Evolutionary conservation across 2,113 vertebrate species (phyloP), one percentile per base, ranked within the genome.

Genomic region (Cyprinodon variegatus): DNA sequence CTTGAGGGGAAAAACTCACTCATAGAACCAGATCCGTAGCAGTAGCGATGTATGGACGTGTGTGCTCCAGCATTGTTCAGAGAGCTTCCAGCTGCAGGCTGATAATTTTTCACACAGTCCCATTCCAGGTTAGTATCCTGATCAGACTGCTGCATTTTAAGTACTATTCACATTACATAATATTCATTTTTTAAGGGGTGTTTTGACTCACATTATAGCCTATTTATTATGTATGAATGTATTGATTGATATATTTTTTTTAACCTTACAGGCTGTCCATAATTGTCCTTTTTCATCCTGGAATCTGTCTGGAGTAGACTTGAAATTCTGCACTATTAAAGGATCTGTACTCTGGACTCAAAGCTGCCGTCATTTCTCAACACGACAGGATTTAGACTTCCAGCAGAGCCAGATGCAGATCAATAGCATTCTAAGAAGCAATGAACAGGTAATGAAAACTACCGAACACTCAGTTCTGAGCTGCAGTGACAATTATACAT

Each of bases 341-440:
- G 53, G 50, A 8, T 53, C 71, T 17, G 45, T 62, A 63, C 70
- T 11, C 6, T 41, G 61, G 45, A 61, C 64, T 70, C 67, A 48
- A 45, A 48, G 69, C 74, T n/a, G 68, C 38, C 65, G 83, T 50
- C 62, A 41, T 39, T 62, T 86, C 64, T 88, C 93, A 4, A 90
- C 96, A 0, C 94, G 90, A 40, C 80, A 90, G 94, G 94, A 96
- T 40, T 87, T 97, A 14, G 93, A 95, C 60, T 95, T 96, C 74
- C 96, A 96, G 70, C 74, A 96, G 29, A 95, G 89, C 70, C 93
- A 88, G 0, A 84, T 95, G 0, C 96, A 98, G 81, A 94, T 98
- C 68, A 95, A 96, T 29, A 90, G 91, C 59, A 83, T 97, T 4
- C 93, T 99, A 53, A 84, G 94, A 65, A 93, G 94, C 0, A 94